Evolutionary conservation across 2,888 invertebrate genomes (phyloP).

Genomic region (Phengaris arion): DNA sequence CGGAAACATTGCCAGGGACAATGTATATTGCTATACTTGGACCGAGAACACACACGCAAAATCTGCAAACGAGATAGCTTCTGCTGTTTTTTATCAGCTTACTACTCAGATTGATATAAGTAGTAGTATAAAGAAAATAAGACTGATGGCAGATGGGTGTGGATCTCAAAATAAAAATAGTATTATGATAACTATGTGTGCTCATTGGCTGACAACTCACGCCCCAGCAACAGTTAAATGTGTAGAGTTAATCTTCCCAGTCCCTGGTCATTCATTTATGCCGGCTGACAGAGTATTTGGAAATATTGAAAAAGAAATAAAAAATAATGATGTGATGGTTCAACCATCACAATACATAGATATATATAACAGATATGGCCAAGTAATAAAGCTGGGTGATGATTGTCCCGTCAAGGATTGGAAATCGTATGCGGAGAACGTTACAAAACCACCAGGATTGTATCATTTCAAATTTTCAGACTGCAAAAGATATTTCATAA

Average conservation of each 20-base stretch:
- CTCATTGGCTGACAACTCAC: not conserved
- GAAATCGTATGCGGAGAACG: not conserved
- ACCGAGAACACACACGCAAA: not conserved
- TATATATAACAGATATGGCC: not conserved
- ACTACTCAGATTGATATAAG: not conserved
- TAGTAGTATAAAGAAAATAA: not conserved
- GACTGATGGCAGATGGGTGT: not conserved
- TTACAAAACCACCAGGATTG: not conserved
- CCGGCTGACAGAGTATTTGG: constrained; percentile 18
- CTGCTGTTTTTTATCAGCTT: not conserved
- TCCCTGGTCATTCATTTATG: constrained; percentile 25
- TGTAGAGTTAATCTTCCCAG: constrained; percentile 9
- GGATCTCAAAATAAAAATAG: no score
- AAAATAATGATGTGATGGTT: no score
- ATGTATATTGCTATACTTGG: not conserved
- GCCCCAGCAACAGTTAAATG: not conserved
- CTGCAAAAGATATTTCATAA: constrained; percentile 16
- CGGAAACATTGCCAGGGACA: not conserved
- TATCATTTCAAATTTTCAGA: not conserved
- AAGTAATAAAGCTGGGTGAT: not conserved
- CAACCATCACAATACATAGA: no score
- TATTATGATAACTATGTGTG: no score
- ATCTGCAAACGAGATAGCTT: not conserved
- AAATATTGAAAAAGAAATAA: no score
- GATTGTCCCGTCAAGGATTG: constrained; percentile 4